These are phyloP conservation scores for Enteromius afrohamiltoni DNA, from an alignment of 2,797 vertebrate genomes.

Conservation along the genomic window DNA sequence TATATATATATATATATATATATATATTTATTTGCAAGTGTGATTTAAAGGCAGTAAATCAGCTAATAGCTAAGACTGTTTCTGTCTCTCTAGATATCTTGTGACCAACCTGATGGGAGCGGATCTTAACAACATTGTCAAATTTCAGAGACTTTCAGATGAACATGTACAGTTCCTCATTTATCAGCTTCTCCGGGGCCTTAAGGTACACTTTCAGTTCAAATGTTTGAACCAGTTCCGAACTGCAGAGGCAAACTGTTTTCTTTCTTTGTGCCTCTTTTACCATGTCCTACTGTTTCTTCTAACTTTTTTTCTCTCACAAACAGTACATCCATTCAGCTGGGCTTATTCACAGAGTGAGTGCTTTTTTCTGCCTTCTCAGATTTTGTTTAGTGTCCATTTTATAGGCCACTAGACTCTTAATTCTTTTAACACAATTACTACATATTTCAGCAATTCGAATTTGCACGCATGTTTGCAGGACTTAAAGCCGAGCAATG, in stretches of 20 bases:
- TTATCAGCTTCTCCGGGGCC: slow-evolving; percentile 95
- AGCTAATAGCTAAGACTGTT: not conserved
- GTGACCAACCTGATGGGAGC: slow-evolving; percentile 99
- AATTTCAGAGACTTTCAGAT: slow-evolving; percentile 95
- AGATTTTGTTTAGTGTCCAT: not conserved
- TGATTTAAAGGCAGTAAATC: not conserved
- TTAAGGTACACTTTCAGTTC: slow-evolving; percentile 75
- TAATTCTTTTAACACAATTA: not conserved
- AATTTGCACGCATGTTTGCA: slow-evolving; percentile 61
- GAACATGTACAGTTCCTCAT: slow-evolving; percentile 97
- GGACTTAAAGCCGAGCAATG: slow-evolving; percentile 98
- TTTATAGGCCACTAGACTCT: not conserved
- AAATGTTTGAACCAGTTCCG: slow-evolving; percentile 28
- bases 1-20: not conserved
- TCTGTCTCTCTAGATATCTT: slow-evolving; percentile 82
- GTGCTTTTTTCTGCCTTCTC: slow-evolving; percentile 62
- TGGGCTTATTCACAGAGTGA: slow-evolving; percentile 96
- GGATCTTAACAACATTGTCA: slow-evolving; percentile 97
- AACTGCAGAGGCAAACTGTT: slow-evolving; percentile 64
- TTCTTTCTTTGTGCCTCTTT: not conserved
- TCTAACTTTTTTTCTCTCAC: slow-evolving; percentile 37
- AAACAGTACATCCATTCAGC: slow-evolving; percentile 98
- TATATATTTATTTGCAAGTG: not conserved
- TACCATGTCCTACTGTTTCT: slow-evolving; percentile 21
- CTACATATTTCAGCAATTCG: not conserved